phyloP scores from a whole-genome alignment of 2,888 invertebrate genomes.

The Clitarchus hookeri region DNA sequence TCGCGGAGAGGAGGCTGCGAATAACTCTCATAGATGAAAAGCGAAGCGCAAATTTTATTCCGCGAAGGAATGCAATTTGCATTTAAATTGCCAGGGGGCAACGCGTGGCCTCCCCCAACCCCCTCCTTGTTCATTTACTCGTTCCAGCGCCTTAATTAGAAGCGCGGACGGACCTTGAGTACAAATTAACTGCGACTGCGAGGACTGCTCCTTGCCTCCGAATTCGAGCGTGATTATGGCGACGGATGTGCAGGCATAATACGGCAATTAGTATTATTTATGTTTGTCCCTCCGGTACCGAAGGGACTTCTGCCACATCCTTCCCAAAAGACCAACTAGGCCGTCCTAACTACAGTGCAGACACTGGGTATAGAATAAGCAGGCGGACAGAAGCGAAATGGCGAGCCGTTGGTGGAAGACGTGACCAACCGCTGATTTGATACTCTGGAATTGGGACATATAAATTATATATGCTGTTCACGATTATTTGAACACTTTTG shows the following conservation, averaged over 20 bases:
- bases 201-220: not conserved
- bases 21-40: not conserved
- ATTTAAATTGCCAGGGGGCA: not conserved
- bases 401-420: no score
- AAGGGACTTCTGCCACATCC: no score
- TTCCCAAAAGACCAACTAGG: no score
- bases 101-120: not conserved
- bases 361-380: no score
- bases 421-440: no score
- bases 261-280: not conserved
- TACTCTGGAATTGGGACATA: no score
- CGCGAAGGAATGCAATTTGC: not conserved
- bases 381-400: no score
- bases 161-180: not conserved
- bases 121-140: not conserved
- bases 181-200: not conserved
- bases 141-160: not conserved
- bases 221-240: not conserved
- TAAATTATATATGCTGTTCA: no score
- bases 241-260: not conserved
- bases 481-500: no score
- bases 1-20: not conserved
- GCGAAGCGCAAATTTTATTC: conserved; percentile 6
- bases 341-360: no score
- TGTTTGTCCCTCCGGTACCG: no score